A percentile compares a stretch with the other conserved stretches of the same genome.
Evolutionary conservation across 2,113 vertebrate genomes (phyloP).

Genomic region (Ifrita kowaldi): DNA sequence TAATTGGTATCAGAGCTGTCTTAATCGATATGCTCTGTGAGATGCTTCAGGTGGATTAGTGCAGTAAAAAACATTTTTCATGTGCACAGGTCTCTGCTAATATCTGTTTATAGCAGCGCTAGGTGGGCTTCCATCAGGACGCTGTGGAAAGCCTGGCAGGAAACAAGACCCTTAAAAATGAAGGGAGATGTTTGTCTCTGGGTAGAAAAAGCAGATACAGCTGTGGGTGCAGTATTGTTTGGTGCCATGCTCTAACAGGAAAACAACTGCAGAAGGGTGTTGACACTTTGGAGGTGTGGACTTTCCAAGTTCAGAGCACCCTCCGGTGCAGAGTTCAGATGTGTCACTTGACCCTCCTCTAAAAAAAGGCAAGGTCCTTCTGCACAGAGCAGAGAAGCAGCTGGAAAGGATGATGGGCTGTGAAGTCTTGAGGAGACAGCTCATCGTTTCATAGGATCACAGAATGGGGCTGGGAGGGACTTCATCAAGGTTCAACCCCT

Average conservation of each 20-base stretch:
- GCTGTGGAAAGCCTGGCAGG: not conserved
- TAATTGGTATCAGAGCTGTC: not conserved
- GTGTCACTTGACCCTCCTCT: not conserved
- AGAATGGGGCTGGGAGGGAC: not conserved
- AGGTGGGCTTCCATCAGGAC: not conserved
- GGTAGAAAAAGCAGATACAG: not conserved
- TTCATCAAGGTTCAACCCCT: not conserved
- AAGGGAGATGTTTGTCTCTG: not conserved
- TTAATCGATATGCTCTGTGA: not conserved
- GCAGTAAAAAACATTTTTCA: not conserved
- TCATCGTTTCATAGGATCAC: not conserved
- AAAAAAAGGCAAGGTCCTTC: not conserved
- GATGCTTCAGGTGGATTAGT: not conserved
- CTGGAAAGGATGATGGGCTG: not conserved
- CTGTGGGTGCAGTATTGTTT: not conserved
- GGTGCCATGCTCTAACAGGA: not conserved
- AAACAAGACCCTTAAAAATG: not conserved
- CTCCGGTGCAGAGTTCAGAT: not conserved
- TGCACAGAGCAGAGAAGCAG: not conserved
- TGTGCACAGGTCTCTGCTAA: not conserved
- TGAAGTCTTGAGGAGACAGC: too few relatives aligned
- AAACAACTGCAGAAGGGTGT: not conserved
- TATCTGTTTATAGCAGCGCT: not conserved
- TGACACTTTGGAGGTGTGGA: not conserved
- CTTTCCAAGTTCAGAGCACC: not conserved